Evolutionary conservation across 53 echinoderm and acorn worm species (phyloP), one percentile per base, ranked within the genome.

Genomic region (Hippasteria phrygiana): DNA sequence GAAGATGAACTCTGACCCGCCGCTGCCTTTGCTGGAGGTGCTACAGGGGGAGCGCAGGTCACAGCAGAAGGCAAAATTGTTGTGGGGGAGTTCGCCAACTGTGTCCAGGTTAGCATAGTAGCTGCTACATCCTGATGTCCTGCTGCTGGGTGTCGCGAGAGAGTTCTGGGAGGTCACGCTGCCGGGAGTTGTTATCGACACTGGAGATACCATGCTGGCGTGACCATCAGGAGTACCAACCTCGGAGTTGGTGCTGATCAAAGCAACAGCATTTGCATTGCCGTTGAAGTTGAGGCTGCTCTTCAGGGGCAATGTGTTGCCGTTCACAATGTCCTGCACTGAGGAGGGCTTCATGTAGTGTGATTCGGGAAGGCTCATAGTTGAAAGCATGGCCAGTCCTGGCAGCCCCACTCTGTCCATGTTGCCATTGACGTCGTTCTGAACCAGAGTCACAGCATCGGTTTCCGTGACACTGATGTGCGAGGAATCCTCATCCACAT

Each of bases 41-140:
- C 94, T 94, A 17, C 92, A 85, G 0, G 94, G 94, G 17, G 94
- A 92, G 4, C 90, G 87, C 38, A 94, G 76, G 32, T 94, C 94
- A 22, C 88, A 90, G 73, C 91, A 93, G 31, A 87, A 93, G 51
- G 75, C 80, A 56, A 93, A 93, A 14, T 87, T 90, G 78, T 91
- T 91, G 38, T 90, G 91, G 9, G 94, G 94, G 16, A 98, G 89
- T 63, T 98, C 98, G 10, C 95, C 95, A 17, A 90, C 92, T 0
- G 91, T 98, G 91, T 98, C 98, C 73, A 98, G 53, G 78, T 98
- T 98, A 80, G 95, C 95, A 87, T 98, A 98, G 89, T 94, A 94
- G 6, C 94, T 88, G 27, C 69, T 83, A 35, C 85, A 28, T n/a
- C 77, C 66, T 0, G 90, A 82, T 6, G 90, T 69, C 20, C 71